Base-by-base conservation (phyloP, 2,797 vertebrate genomes). In the Alectoris magna region DNA sequence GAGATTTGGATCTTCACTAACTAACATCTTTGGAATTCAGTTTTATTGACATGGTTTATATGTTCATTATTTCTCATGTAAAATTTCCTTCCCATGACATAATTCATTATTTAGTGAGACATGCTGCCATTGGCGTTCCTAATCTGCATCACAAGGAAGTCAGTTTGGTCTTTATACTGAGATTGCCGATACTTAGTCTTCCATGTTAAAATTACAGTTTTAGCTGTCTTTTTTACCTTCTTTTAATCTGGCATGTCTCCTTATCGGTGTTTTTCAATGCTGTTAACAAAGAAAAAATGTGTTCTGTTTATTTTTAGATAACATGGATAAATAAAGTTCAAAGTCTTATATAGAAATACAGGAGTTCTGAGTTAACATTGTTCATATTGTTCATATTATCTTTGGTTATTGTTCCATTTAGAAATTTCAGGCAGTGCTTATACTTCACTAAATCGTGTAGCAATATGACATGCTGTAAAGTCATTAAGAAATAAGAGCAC, bases 301-400 rank as follows among this genome's bases (percentile, higher is more conserved):
- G 5, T 62, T 80, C 26, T 90, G 10, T 80, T 80, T 87, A 24
- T 66, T 87, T 91, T 87, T 76, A 87, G 48, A 69, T 80, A 71
- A 39, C 2, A 5, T 5, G 18, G 39, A 58, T 1, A 1, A 2
- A 44, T 59, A 48, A 76, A 51, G 1, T 87, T 77, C 51, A 59
- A 92, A 62, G 14, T 68, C 82, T 78, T 44, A 31, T 39, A 26
- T 12, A 29, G 7, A 13, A 84, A 39, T 43, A 67, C 64, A 22
- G 18, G 83, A 4, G n/a, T 16, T 51, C 83, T 73, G 72, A 75
- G 39, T 67, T 78, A 13, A 14, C 66, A 66, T 53, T 63, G 12
- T 18, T 92, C 68, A 6, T 41, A 66, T 53, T 63, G 12, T 18
- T 92, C 68, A 6, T 41, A 21, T 62, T 75, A 48, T 31, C 23